These are phyloP conservation scores for Rallus crepitans DNA, from an alignment of 2,797 vertebrate genomes.

Conservation along the genomic window DNA sequence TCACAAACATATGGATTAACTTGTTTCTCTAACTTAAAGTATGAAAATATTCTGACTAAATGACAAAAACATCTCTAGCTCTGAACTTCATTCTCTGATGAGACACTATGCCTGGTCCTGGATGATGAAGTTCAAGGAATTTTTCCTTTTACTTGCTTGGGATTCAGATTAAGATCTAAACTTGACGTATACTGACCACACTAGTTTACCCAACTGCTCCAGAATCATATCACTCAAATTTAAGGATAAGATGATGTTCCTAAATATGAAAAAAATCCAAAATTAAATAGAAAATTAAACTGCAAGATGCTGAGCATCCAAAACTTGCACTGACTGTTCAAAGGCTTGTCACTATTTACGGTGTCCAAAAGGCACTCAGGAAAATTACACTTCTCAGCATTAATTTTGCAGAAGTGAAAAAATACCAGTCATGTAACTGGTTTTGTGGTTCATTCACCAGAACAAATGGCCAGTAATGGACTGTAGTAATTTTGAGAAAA, in stretches of 20 bases:
- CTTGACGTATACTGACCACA: background rate
- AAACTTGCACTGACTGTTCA: background rate
- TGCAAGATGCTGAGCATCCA: background rate
- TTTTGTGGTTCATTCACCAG: background rate
- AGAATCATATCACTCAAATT: background rate
- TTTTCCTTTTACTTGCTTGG: background rate
- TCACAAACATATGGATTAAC: background rate
- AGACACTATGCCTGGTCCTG: background rate
- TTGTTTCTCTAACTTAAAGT: background rate
- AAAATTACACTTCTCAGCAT: background rate
- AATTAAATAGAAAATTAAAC: background rate
- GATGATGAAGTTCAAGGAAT: background rate
- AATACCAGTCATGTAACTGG: background rate
- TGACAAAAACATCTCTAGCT: background rate
- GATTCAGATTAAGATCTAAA: background rate
- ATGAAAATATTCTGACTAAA: background rate
- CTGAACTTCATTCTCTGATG: background rate
- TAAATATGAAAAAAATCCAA: background rate
- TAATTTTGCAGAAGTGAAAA: background rate
- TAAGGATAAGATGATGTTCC: background rate
- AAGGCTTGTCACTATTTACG: background rate
- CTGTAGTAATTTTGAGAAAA: background rate
- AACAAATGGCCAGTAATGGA: background rate
- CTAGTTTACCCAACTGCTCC: background rate
- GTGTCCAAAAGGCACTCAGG: background rate